Evolutionary conservation across 2,113 vertebrate genomes (phyloP).

Genomic region (Ellobius talpinus): DNA sequence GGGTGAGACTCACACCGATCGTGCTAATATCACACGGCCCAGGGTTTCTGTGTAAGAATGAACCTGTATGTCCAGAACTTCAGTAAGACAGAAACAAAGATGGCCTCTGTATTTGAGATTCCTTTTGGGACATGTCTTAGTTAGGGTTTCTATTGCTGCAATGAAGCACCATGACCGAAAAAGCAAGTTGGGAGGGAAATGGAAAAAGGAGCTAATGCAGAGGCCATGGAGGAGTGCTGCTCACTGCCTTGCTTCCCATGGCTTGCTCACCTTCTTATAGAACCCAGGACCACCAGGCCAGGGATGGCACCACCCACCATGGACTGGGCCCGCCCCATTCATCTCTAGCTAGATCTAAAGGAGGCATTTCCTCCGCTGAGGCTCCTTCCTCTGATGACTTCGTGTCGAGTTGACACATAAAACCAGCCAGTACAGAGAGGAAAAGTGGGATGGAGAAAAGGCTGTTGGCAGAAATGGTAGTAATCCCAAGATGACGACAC

Average conservation of each 20-base stretch:
- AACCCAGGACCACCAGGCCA: neutral
- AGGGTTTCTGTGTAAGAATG: conserved; percentile 38
- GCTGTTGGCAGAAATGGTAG: neutral
- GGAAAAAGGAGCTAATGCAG: neutral
- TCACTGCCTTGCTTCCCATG: neutral
- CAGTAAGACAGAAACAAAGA: neutral
- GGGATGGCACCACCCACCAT: neutral
- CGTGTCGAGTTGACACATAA: neutral
- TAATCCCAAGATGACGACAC: neutral
- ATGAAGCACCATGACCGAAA: neutral
- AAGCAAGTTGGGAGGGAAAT: neutral
- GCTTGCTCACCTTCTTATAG: neutral
- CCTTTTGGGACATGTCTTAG: conserved; percentile 17
- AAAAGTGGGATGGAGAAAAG: neutral
- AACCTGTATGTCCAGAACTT: neutral
- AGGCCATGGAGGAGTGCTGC: neutral
- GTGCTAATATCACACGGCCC: neutral
- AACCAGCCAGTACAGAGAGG: neutral
- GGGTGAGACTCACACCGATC: neutral
- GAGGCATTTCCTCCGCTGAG: neutral
- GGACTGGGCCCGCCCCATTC: neutral
- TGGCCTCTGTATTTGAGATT: neutral
- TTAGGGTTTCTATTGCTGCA: neutral
- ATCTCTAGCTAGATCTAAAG: neutral
- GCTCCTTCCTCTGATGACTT: neutral